Evolutionary conservation across 2,888 invertebrate genomes (phyloP).

Genomic region (Barypeithes pellucidus): DNA sequence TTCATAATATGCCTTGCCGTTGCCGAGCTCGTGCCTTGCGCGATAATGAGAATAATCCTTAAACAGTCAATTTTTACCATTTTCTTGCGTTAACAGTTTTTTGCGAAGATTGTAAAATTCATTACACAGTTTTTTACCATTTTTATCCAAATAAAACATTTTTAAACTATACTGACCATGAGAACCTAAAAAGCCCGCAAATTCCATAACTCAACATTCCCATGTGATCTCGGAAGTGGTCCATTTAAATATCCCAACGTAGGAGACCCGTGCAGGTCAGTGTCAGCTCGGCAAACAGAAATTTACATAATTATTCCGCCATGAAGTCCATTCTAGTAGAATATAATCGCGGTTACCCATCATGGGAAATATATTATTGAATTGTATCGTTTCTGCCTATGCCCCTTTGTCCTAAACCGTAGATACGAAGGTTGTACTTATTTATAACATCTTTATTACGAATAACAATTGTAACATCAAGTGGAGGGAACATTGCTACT

Average conservation of each 20-base stretch:
- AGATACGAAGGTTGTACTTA: neutral
- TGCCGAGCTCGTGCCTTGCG: no score
- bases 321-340: conserved; percentile 36
- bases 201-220: conserved; percentile 24
- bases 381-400: conserved; percentile 30
- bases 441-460: conserved; percentile 9
- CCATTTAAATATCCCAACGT: conserved; percentile 45
- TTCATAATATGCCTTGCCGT: no score
- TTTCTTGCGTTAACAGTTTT: no score
- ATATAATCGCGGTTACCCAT: conserved; percentile 45
- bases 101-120: no score
- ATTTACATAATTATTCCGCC: conserved; percentile 51
- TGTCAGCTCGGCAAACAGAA: conserved; percentile 37
- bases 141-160: neutral
- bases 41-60: no score
- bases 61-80: no score
- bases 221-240: conserved; percentile 37
- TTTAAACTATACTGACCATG: conserved; percentile 5
- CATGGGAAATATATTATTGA: conserved; percentile 47
- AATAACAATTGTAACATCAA: neutral
- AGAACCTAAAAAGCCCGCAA: conserved; percentile 11
- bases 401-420: conserved; percentile 19
- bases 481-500: no score
- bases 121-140: no score
- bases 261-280: conserved; percentile 35